Evolutionary conservation across 2,888 invertebrate genomes (phyloP), one percentile per base, ranked within the genome.

Genomic region (Drosophila pseudotakahashii): DNA sequence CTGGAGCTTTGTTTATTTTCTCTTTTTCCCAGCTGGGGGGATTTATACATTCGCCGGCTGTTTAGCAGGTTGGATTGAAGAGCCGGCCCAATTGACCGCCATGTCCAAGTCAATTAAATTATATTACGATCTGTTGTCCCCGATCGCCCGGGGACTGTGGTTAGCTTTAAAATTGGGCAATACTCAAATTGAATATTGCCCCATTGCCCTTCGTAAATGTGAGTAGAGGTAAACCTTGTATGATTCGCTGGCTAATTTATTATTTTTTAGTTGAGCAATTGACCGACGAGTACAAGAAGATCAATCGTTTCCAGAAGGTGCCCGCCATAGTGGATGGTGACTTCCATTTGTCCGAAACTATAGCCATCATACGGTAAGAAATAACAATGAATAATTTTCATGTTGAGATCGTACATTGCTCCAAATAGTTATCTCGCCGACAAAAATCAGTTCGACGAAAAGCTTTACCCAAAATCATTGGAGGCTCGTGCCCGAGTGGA

Each of bases 121-220:
- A 44, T 96, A 96, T 89, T 95, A 93, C 79, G 96, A 96, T 91
- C 92, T 96, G 6, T 92, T 96, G 93, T 96, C 96, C 0, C 96
- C 96, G 88, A 96, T 96, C 0, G 94, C 94, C 2, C 93, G 96
- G 83, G 94, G 95, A n/a, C 77, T 96, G 10, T 95, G 94, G 79
- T 94, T 95, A 73, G 93, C 96, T 80, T 89, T 97, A 30, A 95
- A 95, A 88, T 87, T 92, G 16, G 92, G 93, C 34, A 94, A 94
- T 66, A 94, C 94, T 69, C 93, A 94, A n/a, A 96, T 95, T 90
- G 94, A 94, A 81, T 90, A 92, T 1, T 94, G 94, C 80, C 91
- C 92, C 45, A 93, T 96, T 26, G 94, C 94, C 77, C 90, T 96
- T 62, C 91, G 94, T 41, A 94, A 94, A 93, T 94, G 96, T 94